Conservation (phyloP, 2,113 vertebrate species). For the Equus przewalskii region DNA sequence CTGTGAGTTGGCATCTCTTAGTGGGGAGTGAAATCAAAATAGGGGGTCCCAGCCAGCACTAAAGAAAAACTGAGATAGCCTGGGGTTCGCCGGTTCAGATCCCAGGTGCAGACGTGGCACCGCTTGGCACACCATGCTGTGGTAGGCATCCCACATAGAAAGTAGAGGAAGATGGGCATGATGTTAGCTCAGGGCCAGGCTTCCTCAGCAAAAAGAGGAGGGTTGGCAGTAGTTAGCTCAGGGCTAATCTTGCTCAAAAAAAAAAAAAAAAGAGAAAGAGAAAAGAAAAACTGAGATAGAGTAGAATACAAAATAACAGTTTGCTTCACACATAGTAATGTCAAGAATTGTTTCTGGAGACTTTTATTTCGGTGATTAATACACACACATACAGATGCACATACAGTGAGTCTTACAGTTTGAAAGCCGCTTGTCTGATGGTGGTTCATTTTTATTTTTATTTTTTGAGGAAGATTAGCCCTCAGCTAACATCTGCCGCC, state of each 20-base stretch:
- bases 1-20: not conserved
- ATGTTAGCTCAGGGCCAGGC: too few species aligned
- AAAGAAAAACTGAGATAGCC: not conserved
- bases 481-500: too few species aligned
- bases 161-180: too few species aligned
- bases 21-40: not conserved
- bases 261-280: too few species aligned
- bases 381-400: not conserved
- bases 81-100: too few species aligned
- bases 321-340: not conserved
- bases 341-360: not conserved
- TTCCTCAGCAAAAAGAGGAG: too few species aligned
- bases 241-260: too few species aligned
- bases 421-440: not conserved
- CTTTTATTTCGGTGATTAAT: not conserved
- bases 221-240: too few species aligned
- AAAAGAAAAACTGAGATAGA: not conserved
- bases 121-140: too few species aligned
- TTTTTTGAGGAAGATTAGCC: too few species aligned
- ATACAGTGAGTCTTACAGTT: not conserved
- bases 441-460: not conserved
- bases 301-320: not conserved
- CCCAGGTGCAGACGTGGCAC: too few species aligned
- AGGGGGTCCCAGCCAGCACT: not conserved
- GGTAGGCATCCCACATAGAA: too few species aligned